phyloP scores from a whole-genome alignment of 2,888 invertebrate species.

The Dorcus parallelipipedus region DNA sequence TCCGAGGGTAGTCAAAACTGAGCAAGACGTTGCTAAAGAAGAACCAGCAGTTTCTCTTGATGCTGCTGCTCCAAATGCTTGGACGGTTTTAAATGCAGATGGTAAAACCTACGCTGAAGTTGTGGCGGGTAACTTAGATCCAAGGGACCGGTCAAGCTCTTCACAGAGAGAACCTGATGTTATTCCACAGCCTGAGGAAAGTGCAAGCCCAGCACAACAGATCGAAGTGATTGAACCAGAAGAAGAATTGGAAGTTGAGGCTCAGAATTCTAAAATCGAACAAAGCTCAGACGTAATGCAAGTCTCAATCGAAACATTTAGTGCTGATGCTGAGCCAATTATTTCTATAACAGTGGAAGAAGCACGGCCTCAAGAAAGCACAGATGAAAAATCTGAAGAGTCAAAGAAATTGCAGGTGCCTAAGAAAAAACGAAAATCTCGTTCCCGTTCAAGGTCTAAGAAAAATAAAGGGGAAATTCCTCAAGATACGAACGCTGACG shows the following conservation, averaged over 20 bases:
- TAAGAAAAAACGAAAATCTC: constrained; percentile 49
- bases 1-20: constrained; percentile 22
- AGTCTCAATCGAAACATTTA: not conserved
- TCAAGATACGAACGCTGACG: not conserved
- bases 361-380: not conserved
- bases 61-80: constrained; percentile 46
- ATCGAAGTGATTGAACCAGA: not conserved
- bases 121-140: constrained; percentile 35
- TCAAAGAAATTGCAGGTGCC: constrained; percentile 30
- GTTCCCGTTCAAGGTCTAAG: constrained; percentile 55
- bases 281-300: not conserved
- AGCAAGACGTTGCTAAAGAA: not conserved
- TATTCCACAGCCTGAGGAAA: not conserved
- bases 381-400: not conserved
- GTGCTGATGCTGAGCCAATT: not conserved
- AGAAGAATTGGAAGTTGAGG: not conserved
- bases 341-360: not conserved
- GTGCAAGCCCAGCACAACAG: not conserved
- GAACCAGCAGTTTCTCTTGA: constrained; percentile 1
- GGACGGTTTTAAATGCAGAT: constrained; percentile 51
- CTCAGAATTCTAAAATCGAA: not conserved
- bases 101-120: constrained; percentile 71
- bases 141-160: constrained; percentile 6
- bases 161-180: constrained; percentile 6
- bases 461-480: constrained; percentile 30